Conservation (phyloP, 2,888 invertebrate genomes). For the Andrena praecox region DNA sequence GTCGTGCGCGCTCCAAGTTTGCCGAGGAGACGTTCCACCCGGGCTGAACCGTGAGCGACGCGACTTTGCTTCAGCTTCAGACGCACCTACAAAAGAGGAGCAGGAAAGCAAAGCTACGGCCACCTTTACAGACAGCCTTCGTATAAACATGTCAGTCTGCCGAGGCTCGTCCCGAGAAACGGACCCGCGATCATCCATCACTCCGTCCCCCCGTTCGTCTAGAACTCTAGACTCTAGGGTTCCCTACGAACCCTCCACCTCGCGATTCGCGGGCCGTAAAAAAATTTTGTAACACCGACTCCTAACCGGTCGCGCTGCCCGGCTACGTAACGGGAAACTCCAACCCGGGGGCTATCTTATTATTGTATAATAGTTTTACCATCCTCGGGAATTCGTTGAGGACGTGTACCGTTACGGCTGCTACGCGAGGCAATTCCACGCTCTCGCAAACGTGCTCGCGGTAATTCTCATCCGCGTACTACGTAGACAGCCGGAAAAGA, state of each 20-base stretch:
- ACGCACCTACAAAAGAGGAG: conserved; percentile 77
- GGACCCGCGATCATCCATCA: conserved; percentile 82
- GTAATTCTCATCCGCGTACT: too few relatives aligned
- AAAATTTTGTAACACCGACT: conserved; percentile 15
- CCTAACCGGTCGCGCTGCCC: conserved; percentile 9
- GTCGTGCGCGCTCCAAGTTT: background rate
- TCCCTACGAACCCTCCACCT: conserved; percentile 43
- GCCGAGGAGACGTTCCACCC: conserved; percentile 67
- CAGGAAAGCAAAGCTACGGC: conserved; percentile 74
- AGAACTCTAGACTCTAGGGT: conserved; percentile 47
- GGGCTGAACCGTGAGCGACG: conserved; percentile 79
- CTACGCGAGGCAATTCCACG: too few relatives aligned
- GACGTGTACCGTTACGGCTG: conserved; percentile 15
- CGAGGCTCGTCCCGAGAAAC: conserved; percentile 76
- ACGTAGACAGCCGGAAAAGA: too few relatives aligned
- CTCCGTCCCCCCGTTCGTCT: conserved; percentile 65
- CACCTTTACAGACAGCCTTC: conserved; percentile 80
- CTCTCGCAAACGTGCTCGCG: too few relatives aligned
- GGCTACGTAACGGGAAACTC: conserved; percentile 42
- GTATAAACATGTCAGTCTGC: conserved; percentile 84
- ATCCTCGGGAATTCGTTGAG: background rate
- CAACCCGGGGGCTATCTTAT: background rate
- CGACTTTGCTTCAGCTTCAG: conserved; percentile 62
- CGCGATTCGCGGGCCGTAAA: conserved; percentile 16
- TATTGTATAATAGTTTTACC: conserved; percentile 7